A percentile compares a stretch with the other conserved stretches of the same genome.
Evolutionary conservation across 1,140 invertebrate species (phyloP).

Genomic region (Halictus rubicundus): DNA sequence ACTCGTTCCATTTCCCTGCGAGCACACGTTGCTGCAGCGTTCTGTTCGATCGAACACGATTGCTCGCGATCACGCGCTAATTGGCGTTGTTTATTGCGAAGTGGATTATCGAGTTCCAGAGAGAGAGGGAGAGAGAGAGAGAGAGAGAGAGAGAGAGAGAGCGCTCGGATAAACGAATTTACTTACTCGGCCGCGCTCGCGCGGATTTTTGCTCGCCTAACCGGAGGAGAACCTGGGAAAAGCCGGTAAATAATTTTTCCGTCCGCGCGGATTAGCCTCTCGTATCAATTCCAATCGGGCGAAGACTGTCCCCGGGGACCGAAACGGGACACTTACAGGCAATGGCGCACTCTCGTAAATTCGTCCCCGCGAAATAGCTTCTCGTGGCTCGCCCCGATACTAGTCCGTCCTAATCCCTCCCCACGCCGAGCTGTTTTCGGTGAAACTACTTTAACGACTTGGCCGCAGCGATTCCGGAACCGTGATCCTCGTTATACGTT

Average conservation of each 20-base stretch:
- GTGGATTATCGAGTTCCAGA: neutral
- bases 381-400: too few species aligned
- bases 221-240: too few species aligned
- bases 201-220: neutral
- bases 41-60: constrained; percentile 21
- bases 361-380: neutral
- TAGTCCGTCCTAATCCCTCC: too few species aligned
- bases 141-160: too few species aligned
- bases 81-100: constrained; percentile 29
- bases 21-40: neutral
- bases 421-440: too few species aligned
- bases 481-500: too few species aligned
- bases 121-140: too few species aligned
- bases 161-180: constrained; percentile 17
- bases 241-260: neutral
- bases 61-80: constrained; percentile 20
- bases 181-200: neutral
- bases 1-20: neutral
- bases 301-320: too few species aligned
- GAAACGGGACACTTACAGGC: too few species aligned
- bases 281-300: constrained; percentile 29
- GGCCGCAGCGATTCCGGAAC: too few species aligned
- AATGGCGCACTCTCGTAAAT: neutral
- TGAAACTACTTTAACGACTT: too few species aligned
- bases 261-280: neutral